Evolutionary conservation across 1,140 invertebrate genomes (phyloP).

Genomic region (Drosophila bipectinata): DNA sequence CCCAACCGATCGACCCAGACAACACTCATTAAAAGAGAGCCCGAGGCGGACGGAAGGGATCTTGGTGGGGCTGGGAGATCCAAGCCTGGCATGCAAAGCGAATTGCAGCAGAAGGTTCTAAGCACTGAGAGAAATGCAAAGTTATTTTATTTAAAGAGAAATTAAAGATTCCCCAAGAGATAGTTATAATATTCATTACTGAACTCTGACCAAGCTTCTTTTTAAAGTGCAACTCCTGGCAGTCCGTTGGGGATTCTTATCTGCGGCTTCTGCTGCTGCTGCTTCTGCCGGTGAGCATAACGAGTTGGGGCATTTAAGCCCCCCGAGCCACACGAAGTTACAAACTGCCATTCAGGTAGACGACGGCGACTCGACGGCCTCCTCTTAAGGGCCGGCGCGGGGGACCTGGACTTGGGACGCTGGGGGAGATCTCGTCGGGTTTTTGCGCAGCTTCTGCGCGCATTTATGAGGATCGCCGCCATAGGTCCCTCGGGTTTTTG

Average conservation of each 20-base stretch:
- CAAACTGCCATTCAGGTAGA: slow-evolving; percentile 60
- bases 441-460: slow-evolving; percentile 78
- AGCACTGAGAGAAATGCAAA: slow-evolving; percentile 2
- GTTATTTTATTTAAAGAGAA: not conserved
- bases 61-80: slow-evolving; percentile 2
- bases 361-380: not conserved
- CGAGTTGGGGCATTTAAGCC: slow-evolving; percentile 71
- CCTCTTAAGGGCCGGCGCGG: no score
- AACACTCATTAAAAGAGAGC: slow-evolving; percentile 68
- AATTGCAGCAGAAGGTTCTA: slow-evolving; percentile 27
- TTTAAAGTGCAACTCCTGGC: slow-evolving; percentile 17
- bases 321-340: slow-evolving; percentile 61
- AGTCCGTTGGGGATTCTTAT: slow-evolving; percentile 39
- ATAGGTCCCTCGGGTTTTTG: slow-evolving; percentile 56
- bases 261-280: slow-evolving; percentile 30
- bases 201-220: not conserved
- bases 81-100: slow-evolving; percentile 57
- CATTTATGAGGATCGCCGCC: slow-evolving; percentile 48
- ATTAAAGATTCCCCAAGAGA: not conserved
- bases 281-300: slow-evolving; percentile 61
- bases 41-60: slow-evolving; percentile 41
- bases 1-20: slow-evolving; percentile 37
- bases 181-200: no score
- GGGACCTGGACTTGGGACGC: not conserved
- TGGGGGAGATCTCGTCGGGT: slow-evolving; percentile 45